phyloP scores from a whole-genome alignment of 2,113 vertebrate species.

The Seriola dumerili region DNA sequence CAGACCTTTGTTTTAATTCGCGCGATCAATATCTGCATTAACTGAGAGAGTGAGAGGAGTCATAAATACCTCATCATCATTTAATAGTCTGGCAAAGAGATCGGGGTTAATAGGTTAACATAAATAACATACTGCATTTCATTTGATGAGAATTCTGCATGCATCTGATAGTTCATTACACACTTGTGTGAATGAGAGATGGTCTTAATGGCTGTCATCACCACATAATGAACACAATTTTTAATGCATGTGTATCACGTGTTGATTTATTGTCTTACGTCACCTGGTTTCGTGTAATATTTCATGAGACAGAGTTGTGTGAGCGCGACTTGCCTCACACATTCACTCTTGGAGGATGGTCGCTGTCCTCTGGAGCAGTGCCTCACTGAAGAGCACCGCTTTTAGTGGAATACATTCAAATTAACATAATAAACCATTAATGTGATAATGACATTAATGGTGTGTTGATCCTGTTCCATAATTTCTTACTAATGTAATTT shows the following conservation, averaged over 20 bases:
- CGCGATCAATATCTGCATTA: conserved; percentile 20
- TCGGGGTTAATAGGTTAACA: conserved; percentile 19
- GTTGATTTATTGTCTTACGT: not conserved
- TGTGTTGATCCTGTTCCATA: conserved; percentile 11
- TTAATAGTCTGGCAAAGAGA: conserved; percentile 23
- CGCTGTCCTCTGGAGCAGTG: not conserved
- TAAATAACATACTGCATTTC: conserved; percentile 17
- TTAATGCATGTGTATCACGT: not conserved
- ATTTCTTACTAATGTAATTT: not conserved
- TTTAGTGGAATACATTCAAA: not conserved
- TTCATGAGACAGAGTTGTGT: not conserved
- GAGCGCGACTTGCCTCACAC: not conserved
- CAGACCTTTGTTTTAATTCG: conserved; percentile 27
- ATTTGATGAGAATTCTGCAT: conserved; percentile 39
- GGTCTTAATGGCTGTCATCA: conserved; percentile 8
- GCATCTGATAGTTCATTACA: conserved; percentile 32
- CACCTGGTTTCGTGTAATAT: not conserved
- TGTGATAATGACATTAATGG: not conserved
- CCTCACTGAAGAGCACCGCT: not conserved
- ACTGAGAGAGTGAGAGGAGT: not conserved
- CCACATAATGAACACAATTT: not conserved
- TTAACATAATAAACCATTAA: conserved; percentile 3
- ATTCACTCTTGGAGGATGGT: not conserved
- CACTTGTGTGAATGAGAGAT: conserved; percentile 35
- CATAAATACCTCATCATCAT: conserved; percentile 14